A percentile compares a stretch with the other conserved stretches of the same genome.
phyloP scores from a whole-genome alignment of 2,113 vertebrate genomes.

The Pleuronectes platessa region DNA sequence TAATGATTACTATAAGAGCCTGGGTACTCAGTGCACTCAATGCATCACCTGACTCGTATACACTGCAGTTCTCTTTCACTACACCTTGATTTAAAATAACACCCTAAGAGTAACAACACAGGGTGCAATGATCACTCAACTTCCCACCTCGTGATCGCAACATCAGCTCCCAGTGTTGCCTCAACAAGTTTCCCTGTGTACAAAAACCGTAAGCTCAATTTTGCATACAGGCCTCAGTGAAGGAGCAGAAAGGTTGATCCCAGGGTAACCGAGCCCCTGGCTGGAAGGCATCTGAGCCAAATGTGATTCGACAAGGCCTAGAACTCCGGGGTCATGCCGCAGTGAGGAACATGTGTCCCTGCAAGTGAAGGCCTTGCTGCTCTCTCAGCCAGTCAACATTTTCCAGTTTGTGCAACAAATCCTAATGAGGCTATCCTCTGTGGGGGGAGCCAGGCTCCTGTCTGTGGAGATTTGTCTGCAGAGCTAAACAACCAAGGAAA shows the following conservation, averaged over 20 bases:
- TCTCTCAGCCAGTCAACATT: slow-evolving; percentile 48
- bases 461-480: slow-evolving; percentile 54
- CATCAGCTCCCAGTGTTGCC: slow-evolving; percentile 11
- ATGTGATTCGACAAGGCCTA: slow-evolving; percentile 68
- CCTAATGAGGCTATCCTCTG: slow-evolving; percentile 73
- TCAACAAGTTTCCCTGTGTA: slow-evolving; percentile 48
- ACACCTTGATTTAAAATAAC: neutral
- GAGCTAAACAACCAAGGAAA: slow-evolving; percentile 48
- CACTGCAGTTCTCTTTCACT: neutral
- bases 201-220: slow-evolving; percentile 31
- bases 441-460: slow-evolving; percentile 42
- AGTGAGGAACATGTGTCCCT: slow-evolving; percentile 63
- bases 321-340: slow-evolving; percentile 60
- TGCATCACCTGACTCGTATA: neutral
- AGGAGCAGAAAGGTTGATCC: slow-evolving; percentile 18
- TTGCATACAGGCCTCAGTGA: slow-evolving; percentile 36
- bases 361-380: slow-evolving; percentile 35
- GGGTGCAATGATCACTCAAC: neutral
- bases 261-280: slow-evolving; percentile 51
- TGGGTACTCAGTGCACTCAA: neutral
- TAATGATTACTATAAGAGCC: neutral
- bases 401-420: slow-evolving; percentile 67
- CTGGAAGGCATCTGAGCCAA: slow-evolving; percentile 60
- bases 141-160: slow-evolving; percentile 16
- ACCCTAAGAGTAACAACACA: neutral